These are phyloP conservation scores for Spinus pinus DNA, from an alignment of 2,797 vertebrate genomes.

Conservation along the genomic window DNA sequence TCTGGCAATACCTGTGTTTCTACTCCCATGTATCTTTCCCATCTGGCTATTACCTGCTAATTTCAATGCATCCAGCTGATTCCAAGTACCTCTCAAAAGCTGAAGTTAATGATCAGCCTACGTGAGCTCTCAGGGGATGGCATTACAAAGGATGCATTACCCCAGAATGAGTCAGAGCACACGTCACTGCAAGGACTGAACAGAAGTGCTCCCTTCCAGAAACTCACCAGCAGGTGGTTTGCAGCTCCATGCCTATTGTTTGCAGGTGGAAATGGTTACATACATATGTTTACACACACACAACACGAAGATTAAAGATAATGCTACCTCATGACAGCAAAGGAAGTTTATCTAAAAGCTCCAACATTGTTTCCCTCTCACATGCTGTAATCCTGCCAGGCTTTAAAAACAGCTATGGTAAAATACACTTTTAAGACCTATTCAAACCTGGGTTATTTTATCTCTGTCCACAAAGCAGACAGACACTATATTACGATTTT, in stretches of 20 bases:
- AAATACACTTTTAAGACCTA: neutral
- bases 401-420: neutral
- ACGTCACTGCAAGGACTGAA: neutral
- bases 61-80: neutral
- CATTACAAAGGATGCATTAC: neutral
- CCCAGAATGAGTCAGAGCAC: neutral
- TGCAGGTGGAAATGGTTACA: conserved; percentile 36
- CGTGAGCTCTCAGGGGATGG: neutral
- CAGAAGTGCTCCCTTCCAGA: conserved; percentile 5
- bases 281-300: neutral
- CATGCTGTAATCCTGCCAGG: neutral
- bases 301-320: conserved; percentile 27
- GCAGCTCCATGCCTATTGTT: conserved; percentile 26
- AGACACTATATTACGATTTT: neutral
- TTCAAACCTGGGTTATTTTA: neutral
- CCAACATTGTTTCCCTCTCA: conserved; percentile 5
- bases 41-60: neutral
- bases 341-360: conserved; percentile 35
- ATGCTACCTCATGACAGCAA: conserved; percentile 26
- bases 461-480: neutral
- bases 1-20: neutral
- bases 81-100: neutral
- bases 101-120: neutral
- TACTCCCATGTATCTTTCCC: neutral
- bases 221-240: conserved; percentile 52